A percentile compares a stretch with the other conserved stretches of the same genome.
Conservation (phyloP, 2,888 invertebrate genomes). For the Hyppa rectilinea region DNA sequence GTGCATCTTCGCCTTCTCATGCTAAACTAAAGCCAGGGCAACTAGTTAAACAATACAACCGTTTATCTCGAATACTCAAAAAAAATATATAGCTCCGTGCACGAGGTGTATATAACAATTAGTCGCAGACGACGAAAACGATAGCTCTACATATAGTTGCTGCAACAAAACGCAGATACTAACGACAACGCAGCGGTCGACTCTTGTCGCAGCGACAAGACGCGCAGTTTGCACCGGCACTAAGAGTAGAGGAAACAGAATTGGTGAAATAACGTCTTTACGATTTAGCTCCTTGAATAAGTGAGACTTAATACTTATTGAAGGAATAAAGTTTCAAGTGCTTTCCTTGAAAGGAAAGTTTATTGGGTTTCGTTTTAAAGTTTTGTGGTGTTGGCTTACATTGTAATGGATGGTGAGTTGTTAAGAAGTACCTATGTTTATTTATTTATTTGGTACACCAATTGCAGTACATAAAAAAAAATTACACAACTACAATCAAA, state of each 20-base stretch:
- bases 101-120: neutral
- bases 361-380: conserved; percentile 19
- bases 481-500: no score
- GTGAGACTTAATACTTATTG: conserved; percentile 69
- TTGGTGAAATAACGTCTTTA: conserved; percentile 68
- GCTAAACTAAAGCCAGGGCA: neutral
- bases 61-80: neutral
- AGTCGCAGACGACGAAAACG: neutral
- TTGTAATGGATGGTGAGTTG: conserved; percentile 1
- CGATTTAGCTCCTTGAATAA: conserved; percentile 70
- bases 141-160: neutral
- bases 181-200: neutral
- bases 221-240: neutral
- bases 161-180: no score
- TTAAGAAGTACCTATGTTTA: no score
- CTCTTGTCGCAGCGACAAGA: neutral
- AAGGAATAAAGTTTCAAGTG: conserved; percentile 53
- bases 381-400: conserved; percentile 12
- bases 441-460: no score
- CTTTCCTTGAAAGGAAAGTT: conserved; percentile 24
- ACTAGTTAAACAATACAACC: neutral
- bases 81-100: neutral
- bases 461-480: no score
- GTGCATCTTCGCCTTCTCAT: neutral
- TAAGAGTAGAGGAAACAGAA: conserved; percentile 58